Conservation (phyloP, 2,797 vertebrate genomes). For the Phaenicophaeus curvirostris region DNA sequence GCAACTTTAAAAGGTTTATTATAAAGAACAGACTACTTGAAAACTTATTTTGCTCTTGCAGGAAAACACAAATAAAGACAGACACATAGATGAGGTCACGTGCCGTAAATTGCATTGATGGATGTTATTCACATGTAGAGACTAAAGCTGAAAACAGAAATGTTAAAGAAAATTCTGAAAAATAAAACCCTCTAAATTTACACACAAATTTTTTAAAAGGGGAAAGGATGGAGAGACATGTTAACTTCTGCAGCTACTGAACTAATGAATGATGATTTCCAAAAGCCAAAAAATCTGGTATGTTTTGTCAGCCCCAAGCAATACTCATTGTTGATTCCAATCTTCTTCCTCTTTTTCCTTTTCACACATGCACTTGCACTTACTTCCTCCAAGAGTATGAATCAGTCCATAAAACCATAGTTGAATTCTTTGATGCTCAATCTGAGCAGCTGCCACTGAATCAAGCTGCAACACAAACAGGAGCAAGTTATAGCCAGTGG, state of each 20-base stretch:
- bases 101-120: neutral
- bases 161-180: neutral
- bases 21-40: neutral
- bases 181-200: neutral
- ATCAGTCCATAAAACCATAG: neutral
- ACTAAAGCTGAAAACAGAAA: neutral
- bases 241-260: neutral
- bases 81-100: neutral
- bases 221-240: fast-evolving
- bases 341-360: neutral
- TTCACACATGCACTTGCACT: neutral
- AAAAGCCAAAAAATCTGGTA: neutral
- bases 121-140: neutral
- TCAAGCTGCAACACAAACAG: neutral
- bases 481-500: neutral
- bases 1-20: neutral
- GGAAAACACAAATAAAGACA: conserved; percentile 2
- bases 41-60: conserved; percentile 9
- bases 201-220: neutral
- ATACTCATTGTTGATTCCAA: neutral
- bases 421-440: neutral
- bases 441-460: neutral
- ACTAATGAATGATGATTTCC: neutral
- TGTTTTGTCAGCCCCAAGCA: neutral
- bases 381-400: neutral